Evolutionary conservation across 2,888 invertebrate species (phyloP), one percentile per base, ranked within the genome.

Genomic region (Pristionchus mayeri): DNA sequence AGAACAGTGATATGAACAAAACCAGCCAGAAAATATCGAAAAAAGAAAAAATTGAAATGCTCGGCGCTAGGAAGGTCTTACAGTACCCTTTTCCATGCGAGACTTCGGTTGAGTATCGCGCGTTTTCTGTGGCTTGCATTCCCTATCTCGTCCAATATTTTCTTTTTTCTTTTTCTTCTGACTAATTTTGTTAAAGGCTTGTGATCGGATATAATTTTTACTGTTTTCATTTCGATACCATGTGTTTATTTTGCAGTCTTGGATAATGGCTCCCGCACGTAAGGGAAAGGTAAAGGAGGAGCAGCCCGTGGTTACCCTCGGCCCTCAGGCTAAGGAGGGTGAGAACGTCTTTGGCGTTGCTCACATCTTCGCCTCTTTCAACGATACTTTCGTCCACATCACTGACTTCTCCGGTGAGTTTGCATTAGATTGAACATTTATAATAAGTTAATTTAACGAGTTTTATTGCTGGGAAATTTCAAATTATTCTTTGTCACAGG

Each of bases 371-470:
- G 99, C 99, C 90, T 98, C 98, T 91, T 99, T 99, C 95, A 99
- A 99, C 93, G 99, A 99, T 94, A 99, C 99, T 84, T 99, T 99
- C 94, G 99, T 99, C 78, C 99, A 99, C 95, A 97, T 99, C 87
- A 99, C 99, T 24, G 99, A 99, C 94, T 95, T 99, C 92, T 99
- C 98, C 86, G 99, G 99, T 91, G 96, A 95, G 95, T 95, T 83
- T 48, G 71, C 67, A 21, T n/a, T n/a, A n/a, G n/a, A n/a, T n/a
- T n/a, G n/a, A n/a, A n/a, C n/a, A n/a, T n/a, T n/a, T n/a, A n/a
- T n/a, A n/a, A n/a, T n/a, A n/a, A n/a, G n/a, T n/a, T n/a, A n/a
- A n/a, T n/a, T n/a, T n/a, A n/a, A n/a, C n/a, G n/a, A n/a, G n/a
- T n/a, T n/a, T n/a, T n/a, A n/a, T n/a, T n/a, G n/a, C n/a, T n/a